A percentile compares a stretch with the other conserved stretches of the same genome.
Evolutionary conservation across 2,888 invertebrate genomes (phyloP).

Genomic region (Caenorhabditis drosophilae): DNA sequence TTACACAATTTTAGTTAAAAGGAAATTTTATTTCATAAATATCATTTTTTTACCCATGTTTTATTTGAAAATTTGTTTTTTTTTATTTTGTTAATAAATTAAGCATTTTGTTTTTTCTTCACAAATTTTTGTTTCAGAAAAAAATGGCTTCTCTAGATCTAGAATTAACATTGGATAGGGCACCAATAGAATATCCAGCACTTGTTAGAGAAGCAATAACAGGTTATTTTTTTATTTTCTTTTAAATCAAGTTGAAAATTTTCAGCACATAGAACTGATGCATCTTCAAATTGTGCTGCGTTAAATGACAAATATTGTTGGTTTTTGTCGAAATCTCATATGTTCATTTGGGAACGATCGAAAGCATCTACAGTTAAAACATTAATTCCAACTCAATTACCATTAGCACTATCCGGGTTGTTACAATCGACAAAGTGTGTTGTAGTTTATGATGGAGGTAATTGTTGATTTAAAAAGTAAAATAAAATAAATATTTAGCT

Average conservation of each 20-base stretch:
- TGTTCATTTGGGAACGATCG: slow-evolving; percentile 27
- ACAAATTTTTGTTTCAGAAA: not conserved
- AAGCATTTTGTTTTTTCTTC: not conserved
- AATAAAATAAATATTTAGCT: too few species aligned
- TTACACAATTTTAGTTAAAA: too few species aligned
- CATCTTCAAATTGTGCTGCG: slow-evolving; percentile 21
- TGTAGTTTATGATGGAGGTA: slow-evolving; percentile 29
- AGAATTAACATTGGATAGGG: slow-evolving; percentile 25
- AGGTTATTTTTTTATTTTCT: too few species aligned
- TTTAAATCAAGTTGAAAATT: slow-evolving; percentile 15
- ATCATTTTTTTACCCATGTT: too few species aligned
- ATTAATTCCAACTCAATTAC: slow-evolving; percentile 16
- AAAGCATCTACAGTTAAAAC: slow-evolving; percentile 14
- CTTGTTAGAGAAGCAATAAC: slow-evolving; percentile 39
- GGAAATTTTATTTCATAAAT: too few species aligned
- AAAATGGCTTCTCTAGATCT: slow-evolving; percentile 15
- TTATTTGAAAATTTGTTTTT: too few species aligned
- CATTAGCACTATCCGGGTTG: slow-evolving; percentile 27
- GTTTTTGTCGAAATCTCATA: slow-evolving; percentile 22
- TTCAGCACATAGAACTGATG: slow-evolving; percentile 21
- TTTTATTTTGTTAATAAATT: too few species aligned
- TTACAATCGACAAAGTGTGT: slow-evolving; percentile 25
- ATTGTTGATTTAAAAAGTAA: too few species aligned
- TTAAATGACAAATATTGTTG: slow-evolving; percentile 36
- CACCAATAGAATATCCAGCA: slow-evolving; percentile 35